Percentiles rank a stretch among this genome's conserved stretches.
These are phyloP conservation scores for Microctenopoma stevenorrisi DNA, from an alignment of 2,797 vertebrate species.

Conservation along the genomic window DNA sequence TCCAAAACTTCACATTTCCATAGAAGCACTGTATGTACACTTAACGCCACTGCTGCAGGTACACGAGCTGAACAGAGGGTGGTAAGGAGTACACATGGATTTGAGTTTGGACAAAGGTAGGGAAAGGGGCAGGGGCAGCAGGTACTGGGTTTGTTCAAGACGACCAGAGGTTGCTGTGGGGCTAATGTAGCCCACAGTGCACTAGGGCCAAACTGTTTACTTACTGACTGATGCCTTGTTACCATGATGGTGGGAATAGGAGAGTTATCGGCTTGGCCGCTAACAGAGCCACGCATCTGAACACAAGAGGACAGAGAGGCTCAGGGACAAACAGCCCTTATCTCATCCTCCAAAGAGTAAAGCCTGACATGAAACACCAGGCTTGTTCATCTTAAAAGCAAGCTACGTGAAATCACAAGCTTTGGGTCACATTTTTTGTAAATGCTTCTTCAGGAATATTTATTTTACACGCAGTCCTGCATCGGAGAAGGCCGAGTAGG, in stretches of 20 bases:
- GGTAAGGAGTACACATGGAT: conserved; percentile 57
- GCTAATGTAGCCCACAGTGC: conserved; percentile 56
- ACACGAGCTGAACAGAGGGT: conserved; percentile 67
- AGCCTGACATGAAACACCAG: conserved; percentile 25
- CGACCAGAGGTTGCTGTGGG: conserved; percentile 47
- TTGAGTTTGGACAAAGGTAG: conserved; percentile 50
- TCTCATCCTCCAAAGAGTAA: conserved; percentile 32
- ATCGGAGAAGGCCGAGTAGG: conserved; percentile 19
- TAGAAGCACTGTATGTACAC: conserved; percentile 57
- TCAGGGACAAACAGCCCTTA: conserved; percentile 66
- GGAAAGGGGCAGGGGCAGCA: conserved; percentile 38
- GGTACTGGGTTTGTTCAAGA: conserved; percentile 52
- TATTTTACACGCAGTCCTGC: conserved; percentile 28
- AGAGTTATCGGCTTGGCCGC: conserved; percentile 77
- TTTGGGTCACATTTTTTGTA: conserved; percentile 14
- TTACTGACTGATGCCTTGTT: conserved; percentile 85
- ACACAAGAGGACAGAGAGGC: conserved; percentile 85
- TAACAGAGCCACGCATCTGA: conserved; percentile 85
- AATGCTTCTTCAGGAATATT: conserved; percentile 2
- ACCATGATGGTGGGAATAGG: conserved; percentile 84
- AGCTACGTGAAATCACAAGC: conserved; percentile 9
- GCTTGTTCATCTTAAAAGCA: conserved; percentile 6
- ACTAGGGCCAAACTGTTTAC: conserved; percentile 75
- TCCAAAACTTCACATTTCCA: conserved; percentile 71
- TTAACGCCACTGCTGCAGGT: conserved; percentile 61